phyloP scores from a whole-genome alignment of 2,797 vertebrate genomes.

The Hippocampus kuda region DNA sequence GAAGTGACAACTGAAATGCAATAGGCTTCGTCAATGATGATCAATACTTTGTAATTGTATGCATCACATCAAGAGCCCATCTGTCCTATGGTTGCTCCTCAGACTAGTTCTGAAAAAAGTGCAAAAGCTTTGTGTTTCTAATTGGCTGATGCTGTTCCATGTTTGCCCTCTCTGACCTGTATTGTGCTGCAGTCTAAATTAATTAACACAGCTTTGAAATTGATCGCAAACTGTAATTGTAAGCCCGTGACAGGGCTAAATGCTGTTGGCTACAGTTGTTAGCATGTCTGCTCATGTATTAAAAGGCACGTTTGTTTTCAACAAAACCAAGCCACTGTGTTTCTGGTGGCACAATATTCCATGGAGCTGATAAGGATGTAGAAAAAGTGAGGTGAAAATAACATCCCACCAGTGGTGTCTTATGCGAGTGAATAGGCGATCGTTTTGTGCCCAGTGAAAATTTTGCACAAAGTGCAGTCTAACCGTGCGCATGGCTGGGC shows the following conservation, averaged over 20 bases:
- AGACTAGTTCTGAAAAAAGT: slow-evolving; percentile 43
- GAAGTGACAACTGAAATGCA: background rate
- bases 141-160: slow-evolving; percentile 66
- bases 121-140: slow-evolving; percentile 54
- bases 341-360: background rate
- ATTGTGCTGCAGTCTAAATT: slow-evolving; percentile 66
- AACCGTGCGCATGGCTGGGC: no score
- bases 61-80: background rate
- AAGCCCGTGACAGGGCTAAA: slow-evolving; percentile 55
- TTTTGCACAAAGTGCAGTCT: no score
- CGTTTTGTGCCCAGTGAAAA: no score
- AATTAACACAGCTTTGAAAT: slow-evolving; percentile 66
- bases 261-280: slow-evolving; percentile 55
- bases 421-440: background rate
- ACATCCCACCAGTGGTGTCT: background rate
- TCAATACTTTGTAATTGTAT: background rate
- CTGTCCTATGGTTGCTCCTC: slow-evolving; percentile 37
- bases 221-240: slow-evolving; percentile 65
- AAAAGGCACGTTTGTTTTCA: slow-evolving; percentile 5
- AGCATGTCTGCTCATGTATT: slow-evolving; percentile 52
- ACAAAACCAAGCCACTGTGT: background rate
- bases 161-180: slow-evolving; percentile 67
- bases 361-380: background rate
- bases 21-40: background rate
- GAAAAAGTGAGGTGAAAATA: background rate